These are phyloP conservation scores for Microplitis demolitor DNA, from an alignment of 1,140 invertebrate genomes.

Conservation along the genomic window DNA sequence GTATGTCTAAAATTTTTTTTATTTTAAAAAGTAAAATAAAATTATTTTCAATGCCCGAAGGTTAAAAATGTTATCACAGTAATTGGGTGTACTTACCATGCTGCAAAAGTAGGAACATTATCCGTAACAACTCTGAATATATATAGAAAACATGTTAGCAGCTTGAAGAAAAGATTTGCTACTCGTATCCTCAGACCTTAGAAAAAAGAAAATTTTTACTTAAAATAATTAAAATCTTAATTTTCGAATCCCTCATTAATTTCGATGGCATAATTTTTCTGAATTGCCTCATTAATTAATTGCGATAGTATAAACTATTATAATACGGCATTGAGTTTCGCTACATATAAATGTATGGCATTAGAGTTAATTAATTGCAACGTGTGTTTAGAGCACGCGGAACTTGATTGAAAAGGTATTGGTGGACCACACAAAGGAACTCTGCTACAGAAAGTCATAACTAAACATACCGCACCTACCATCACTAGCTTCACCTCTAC, in stretches of 20 bases:
- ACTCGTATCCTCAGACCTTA: constrained; percentile 95
- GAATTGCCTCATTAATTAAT: too few relatives aligned
- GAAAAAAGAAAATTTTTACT: constrained; percentile 45
- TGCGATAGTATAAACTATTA: too few relatives aligned
- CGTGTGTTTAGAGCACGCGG: too few relatives aligned
- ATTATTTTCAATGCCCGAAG: neutral
- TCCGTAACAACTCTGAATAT: constrained; percentile 91
- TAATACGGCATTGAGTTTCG: neutral
- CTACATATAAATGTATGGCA: too few relatives aligned
- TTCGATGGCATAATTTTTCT: too few relatives aligned
- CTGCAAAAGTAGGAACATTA: constrained; percentile 80
- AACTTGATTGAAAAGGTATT: too few relatives aligned
- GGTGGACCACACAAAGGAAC: too few relatives aligned
- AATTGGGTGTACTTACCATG: constrained; percentile 72
- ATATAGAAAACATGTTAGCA: constrained; percentile 94
- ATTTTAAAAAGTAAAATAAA: neutral
- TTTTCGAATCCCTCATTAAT: too few relatives aligned
- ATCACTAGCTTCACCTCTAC: too few relatives aligned
- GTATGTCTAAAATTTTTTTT: neutral
- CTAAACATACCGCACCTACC: too few relatives aligned
- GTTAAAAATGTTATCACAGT: neutral
- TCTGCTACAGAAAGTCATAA: too few relatives aligned
- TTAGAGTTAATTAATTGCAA: too few relatives aligned
- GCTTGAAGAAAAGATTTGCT: constrained; percentile 95
- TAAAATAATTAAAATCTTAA: neutral